These are phyloP conservation scores for Drosophila longiperda DNA, from an alignment of 2,888 invertebrate genomes.

Conservation along the genomic window DNA sequence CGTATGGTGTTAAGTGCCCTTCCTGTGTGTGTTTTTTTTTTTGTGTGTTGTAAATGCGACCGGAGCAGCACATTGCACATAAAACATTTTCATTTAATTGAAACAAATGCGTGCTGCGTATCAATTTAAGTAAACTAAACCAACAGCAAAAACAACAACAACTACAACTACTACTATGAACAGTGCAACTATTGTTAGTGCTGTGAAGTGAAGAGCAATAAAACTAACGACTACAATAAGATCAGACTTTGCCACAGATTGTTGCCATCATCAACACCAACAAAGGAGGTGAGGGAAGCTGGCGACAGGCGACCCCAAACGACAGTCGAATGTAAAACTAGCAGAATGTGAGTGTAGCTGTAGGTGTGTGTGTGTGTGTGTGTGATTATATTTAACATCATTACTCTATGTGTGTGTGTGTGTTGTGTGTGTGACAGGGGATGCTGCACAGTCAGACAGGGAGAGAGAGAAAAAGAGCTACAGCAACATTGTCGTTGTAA, in stretches of 20 bases:
- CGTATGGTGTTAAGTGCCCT: slow-evolving; percentile 46
- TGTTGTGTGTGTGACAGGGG: slow-evolving; percentile 16
- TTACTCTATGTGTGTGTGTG: slow-evolving; percentile 25
- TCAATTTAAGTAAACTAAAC: slow-evolving; percentile 68
- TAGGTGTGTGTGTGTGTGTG: slow-evolving; percentile 7
- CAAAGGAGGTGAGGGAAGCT: slow-evolving; percentile 3
- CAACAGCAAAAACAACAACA: slow-evolving; percentile 23
- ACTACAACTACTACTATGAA: slow-evolving; percentile 14
- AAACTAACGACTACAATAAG: slow-evolving; percentile 65
- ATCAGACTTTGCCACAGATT: slow-evolving; percentile 62
- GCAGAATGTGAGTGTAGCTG: slow-evolving; percentile 15
- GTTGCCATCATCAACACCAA: slow-evolving; percentile 47
- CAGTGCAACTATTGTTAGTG: slow-evolving; percentile 39
- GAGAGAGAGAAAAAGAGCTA: background rate
- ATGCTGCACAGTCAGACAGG: slow-evolving; percentile 13
- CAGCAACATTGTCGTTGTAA: slow-evolving; percentile 26
- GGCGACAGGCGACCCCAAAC: slow-evolving; percentile 45
- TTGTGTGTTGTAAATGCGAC: slow-evolving; percentile 51
- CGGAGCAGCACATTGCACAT: slow-evolving; percentile 43
- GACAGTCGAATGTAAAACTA: slow-evolving; percentile 52
- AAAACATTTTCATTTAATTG: slow-evolving; percentile 80
- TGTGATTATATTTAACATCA: slow-evolving; percentile 37
- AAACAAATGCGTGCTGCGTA: slow-evolving; percentile 81
- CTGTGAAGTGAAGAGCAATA: slow-evolving; percentile 57
- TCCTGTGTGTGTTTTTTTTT: slow-evolving; percentile 41